Evolutionary conservation across 2,888 invertebrate genomes (phyloP), one percentile per base, ranked within the genome.

Genomic region (Rhogogaster chlorosoma): DNA sequence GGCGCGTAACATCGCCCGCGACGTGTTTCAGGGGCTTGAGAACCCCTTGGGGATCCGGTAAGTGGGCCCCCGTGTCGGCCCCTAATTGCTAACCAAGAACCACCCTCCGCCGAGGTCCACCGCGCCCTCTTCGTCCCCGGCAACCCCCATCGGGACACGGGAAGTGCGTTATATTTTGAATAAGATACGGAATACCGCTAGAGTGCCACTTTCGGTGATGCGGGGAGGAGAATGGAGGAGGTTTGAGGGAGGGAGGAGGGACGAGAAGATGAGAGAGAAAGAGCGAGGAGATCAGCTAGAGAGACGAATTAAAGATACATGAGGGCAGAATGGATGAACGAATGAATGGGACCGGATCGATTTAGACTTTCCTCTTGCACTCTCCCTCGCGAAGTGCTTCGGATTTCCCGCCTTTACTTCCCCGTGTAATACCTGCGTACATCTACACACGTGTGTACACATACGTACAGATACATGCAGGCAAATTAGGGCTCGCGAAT

Each of bases 71-170:
- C 87, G 89, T 90, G 91, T 90, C 90, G 89, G 87, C 89, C 89
- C 88, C 89, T 89, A 91, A 91, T 91, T 91, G 90, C 89, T 89
- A 90, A 90, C 89, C 89, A 89, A 89, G 89, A 90, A 89, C 89
- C 89, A 89, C 87, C 89, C 83, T 86, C 88, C 87, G 86, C 86
- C 87, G 87, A 80, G 82, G 85, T 87, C 87, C 85, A 86, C 85
- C 84, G 57, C 85, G 80, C 85, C 78, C 84, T 67, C 67, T 45
- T 53, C 49, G 9, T 64, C 83, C 45, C 83, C 53, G 83, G 67
- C 83, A 67, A 49, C 73, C 73, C 73, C 88, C 87, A 88, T 86
- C 85, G 88, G 87, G 88, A 90, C 90, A 89, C 88, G 88, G 88
- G 87, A 89, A 90, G 90, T 86, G 89, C 89, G 89, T 89, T 89